phyloP scores from a whole-genome alignment of 2,797 vertebrate species.

The Clarias laeviceps region DNA sequence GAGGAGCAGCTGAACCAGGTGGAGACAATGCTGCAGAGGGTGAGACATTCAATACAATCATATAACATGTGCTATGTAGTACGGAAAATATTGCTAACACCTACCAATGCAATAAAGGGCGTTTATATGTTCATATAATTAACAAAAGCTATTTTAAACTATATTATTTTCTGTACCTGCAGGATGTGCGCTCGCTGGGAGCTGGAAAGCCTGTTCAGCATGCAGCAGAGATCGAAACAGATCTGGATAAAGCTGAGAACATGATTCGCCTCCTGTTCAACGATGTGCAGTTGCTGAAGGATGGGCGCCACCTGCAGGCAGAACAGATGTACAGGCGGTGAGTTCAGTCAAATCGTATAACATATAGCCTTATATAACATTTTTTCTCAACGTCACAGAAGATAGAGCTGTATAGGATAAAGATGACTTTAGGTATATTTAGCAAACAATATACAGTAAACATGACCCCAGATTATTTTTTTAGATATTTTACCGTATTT shows the following conservation, averaged over 20 bases:
- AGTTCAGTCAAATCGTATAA: constrained; percentile 5
- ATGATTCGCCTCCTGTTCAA: constrained; percentile 90
- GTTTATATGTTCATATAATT: not conserved
- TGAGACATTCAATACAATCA: constrained; percentile 66
- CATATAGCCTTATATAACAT: not conserved
- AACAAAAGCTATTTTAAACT: not conserved
- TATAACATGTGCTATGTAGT: not conserved
- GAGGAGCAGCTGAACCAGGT: constrained; percentile 96
- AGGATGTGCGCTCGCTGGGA: constrained; percentile 82
- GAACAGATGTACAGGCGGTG: constrained; percentile 94
- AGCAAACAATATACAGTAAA: not conserved
- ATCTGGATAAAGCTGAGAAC: constrained; percentile 85
- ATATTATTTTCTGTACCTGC: not conserved
- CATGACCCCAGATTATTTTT: not conserved
- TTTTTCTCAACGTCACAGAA: not conserved
- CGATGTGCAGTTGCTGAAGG: constrained; percentile 89
- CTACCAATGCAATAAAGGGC: not conserved
- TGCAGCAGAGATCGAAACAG: constrained; percentile 78
- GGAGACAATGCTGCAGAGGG: constrained; percentile 86
- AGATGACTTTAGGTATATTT: not conserved
- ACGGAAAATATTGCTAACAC: not conserved
- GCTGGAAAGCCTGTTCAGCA: constrained; percentile 79
- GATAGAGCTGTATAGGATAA: not conserved
- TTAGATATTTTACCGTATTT: not conserved
- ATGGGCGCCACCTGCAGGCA: constrained; percentile 89